Conservation (phyloP, 2,797 vertebrate species). For the Platalea minor region DNA sequence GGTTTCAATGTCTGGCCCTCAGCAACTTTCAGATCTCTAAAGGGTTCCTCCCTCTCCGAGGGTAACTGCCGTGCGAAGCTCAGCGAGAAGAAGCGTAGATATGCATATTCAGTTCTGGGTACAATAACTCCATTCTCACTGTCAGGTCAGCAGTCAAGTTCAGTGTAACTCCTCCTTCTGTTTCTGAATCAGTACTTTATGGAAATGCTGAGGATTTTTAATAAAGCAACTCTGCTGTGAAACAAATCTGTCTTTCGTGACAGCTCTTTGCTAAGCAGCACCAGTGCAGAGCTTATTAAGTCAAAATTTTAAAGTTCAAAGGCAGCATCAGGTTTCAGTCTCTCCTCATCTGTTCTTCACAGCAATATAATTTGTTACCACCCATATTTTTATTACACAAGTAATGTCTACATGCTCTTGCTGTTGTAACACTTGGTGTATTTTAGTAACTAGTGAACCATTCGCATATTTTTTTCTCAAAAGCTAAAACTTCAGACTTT, state of each 20-base stretch:
- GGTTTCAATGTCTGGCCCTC: neutral
- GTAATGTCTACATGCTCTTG: conserved; percentile 6
- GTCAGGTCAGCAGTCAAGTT: conserved; percentile 68
- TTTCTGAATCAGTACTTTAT: conserved; percentile 61
- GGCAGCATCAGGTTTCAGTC: conserved; percentile 55
- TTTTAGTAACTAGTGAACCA: conserved; percentile 30
- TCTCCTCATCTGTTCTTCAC: conserved; percentile 53
- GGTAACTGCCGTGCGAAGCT: neutral
- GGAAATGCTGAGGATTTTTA: conserved; percentile 54
- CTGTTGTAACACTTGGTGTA: conserved; percentile 21
- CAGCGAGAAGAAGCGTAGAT: conserved; percentile 12
- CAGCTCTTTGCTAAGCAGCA: conserved; percentile 27
- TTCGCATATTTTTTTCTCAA: neutral
- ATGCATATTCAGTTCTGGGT: conserved; percentile 52
- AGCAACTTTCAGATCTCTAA: conserved; percentile 20
- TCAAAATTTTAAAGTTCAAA: conserved; percentile 60
- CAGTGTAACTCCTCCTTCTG: conserved; percentile 60
- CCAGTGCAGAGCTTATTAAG: conserved; percentile 37
- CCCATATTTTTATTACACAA: conserved; percentile 41
- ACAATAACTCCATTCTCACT: conserved; percentile 68
- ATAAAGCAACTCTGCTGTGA: conserved; percentile 47
- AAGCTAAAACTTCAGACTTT: neutral
- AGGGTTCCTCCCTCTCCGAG: neutral
- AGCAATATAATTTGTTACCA: conserved; percentile 40
- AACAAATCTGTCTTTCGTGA: conserved; percentile 42